Base-by-base conservation (phyloP, 2,888 invertebrate genomes). In the Amblyteles armatorius region DNA sequence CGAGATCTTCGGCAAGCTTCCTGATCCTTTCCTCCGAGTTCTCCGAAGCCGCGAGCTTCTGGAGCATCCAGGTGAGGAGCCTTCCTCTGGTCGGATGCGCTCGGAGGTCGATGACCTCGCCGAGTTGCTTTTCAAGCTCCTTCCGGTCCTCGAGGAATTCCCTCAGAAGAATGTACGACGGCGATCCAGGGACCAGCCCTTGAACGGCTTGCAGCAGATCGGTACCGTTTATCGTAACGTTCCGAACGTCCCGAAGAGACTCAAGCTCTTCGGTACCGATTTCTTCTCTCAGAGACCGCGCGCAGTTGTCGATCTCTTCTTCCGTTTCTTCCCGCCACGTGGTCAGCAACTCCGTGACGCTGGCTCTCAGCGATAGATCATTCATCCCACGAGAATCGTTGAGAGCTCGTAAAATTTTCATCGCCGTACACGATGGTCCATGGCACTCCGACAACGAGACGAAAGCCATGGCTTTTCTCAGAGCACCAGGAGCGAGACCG, bases 151-250 rank as follows among this genome's bases (percentile, higher is more conserved):
- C 63, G 33, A 63, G 63, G n/a, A 63, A 63, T 63, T 29, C 63
- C 29, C n/a, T 33, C 16, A 29, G 63, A 33, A 63, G 16, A 33
- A 29, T 63, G 22, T 60, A 60, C 1, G 22, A 5, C 29, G 60
- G 29, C 5, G 60, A 60, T 26, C 29, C 60, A 29, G 16, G 13
- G 5, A 26, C 22, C 26, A 60, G 60, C 60, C 60, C 60, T 26
- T 26, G 60, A 16, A 60, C 26, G 11, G 60, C 60, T 60, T 60
- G 60, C 29, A 60, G 13, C 29, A 60, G 22, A 29, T 60, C 60
- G 11, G 60, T 29, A 26, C 16, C 60, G 60, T 60, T 29, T 13
- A 60, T 11, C 26, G 60, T 60, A 5, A 26, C 60, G 1, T 29
- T 29, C 19, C 16, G 60, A 60, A 60, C 44, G 4, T 16, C 44